A percentile compares a stretch with the other conserved stretches of the same genome.
These are phyloP conservation scores for Polydesmus complanatus DNA, from an alignment of 2,888 invertebrate species.

Conservation along the genomic window DNA sequence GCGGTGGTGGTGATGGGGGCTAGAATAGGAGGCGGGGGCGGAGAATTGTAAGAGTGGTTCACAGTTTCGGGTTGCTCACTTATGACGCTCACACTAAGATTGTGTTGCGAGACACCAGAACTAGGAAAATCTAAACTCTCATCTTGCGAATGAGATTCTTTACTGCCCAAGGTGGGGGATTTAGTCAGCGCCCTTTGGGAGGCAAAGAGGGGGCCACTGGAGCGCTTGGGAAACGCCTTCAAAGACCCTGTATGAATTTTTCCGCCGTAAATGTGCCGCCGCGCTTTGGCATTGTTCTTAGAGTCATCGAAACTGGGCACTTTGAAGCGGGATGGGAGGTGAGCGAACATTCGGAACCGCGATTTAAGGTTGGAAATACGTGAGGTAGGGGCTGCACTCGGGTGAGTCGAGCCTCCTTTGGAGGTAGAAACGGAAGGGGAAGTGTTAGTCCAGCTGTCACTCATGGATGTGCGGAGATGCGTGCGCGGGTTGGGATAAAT, in stretches of 20 bases:
- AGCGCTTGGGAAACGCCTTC: slow-evolving; percentile 16
- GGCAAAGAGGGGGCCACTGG: slow-evolving; percentile 13
- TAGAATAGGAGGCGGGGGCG: neutral
- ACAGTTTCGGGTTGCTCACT: neutral
- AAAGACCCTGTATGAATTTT: slow-evolving; percentile 17
- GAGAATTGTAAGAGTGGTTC: neutral
- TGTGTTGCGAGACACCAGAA: no score
- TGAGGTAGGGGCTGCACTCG: no score
- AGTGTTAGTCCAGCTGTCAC: neutral
- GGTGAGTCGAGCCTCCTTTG: no score
- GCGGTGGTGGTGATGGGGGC: neutral
- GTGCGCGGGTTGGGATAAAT: neutral
- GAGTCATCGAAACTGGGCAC: slow-evolving; percentile 19
- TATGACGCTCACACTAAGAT: no score
- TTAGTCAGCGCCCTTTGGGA: no score
- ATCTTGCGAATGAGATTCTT: no score
- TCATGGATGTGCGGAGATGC: no score
- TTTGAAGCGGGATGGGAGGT: slow-evolving; percentile 8
- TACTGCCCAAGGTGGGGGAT: no score
- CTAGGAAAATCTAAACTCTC: no score
- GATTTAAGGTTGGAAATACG: no score
- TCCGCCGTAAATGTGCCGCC: slow-evolving; percentile 14
- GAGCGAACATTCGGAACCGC: no score
- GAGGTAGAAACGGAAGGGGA: no score
- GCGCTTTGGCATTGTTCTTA: slow-evolving; percentile 10